Evolutionary conservation across 2,113 vertebrate species (phyloP).

Genomic region (Echinops telfairi): DNA sequence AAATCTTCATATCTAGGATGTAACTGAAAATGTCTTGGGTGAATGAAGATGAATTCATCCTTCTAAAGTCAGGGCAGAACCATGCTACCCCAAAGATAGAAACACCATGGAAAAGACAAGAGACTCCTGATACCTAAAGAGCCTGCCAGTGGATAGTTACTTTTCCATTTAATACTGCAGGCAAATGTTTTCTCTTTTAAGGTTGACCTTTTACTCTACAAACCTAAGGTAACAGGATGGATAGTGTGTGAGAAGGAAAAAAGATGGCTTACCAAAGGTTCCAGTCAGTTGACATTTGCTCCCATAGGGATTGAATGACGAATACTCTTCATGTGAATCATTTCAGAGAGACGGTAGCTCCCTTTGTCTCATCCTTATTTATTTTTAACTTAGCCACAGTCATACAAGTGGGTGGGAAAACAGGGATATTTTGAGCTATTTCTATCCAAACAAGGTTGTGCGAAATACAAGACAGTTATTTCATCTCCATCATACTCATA

Average conservation of each 20-base stretch:
- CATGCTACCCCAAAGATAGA: neutral
- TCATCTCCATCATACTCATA: slow-evolving; percentile 20
- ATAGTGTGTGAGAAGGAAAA: neutral
- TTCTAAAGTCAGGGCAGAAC: slow-evolving; percentile 6
- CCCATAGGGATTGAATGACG: neutral
- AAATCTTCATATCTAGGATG: slow-evolving; percentile 1
- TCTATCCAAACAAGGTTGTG: slow-evolving; percentile 5
- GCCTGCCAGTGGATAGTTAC: neutral
- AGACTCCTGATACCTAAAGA: neutral
- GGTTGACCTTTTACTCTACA: neutral
- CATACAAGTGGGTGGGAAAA: neutral
- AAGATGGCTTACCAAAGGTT: neutral
- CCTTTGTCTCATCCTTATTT: slow-evolving; percentile 47
- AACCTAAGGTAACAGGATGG: neutral
- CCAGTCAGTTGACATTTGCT: neutral
- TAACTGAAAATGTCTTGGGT: neutral
- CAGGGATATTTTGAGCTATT: neutral
- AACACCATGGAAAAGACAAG: neutral
- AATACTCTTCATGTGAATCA: neutral
- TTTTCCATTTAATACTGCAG: neutral
- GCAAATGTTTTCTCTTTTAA: neutral
- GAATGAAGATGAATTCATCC: neutral
- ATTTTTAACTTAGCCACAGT: neutral
- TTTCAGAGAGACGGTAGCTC: neutral
- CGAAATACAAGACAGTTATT: slow-evolving; percentile 14